Evolutionary conservation across 2,888 invertebrate species (phyloP).

Genomic region (Elgonia sp.): DNA sequence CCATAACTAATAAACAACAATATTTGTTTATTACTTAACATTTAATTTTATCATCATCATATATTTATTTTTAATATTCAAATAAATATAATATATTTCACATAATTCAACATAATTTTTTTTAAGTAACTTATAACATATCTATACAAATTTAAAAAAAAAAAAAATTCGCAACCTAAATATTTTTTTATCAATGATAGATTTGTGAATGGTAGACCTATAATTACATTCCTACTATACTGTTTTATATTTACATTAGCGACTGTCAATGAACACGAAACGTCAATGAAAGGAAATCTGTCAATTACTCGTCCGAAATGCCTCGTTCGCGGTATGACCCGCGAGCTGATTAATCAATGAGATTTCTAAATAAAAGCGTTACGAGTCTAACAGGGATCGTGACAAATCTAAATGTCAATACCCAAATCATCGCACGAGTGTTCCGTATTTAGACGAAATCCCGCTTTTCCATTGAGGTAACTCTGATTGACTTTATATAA

Average conservation of each 20-base stretch:
- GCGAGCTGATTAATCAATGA: slow-evolving; percentile 51
- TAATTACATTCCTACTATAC: slow-evolving; percentile 25
- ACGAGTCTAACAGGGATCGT: slow-evolving; percentile 53
- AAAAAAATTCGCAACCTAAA: no score
- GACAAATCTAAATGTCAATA: slow-evolving; percentile 65
- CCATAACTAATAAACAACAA: no score
- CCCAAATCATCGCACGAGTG: slow-evolving; percentile 31
- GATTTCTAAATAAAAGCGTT: slow-evolving; percentile 54
- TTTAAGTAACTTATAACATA: no score
- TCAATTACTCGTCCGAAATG: slow-evolving; percentile 52
- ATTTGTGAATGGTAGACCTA: slow-evolving; percentile 16
- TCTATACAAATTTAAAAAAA: no score
- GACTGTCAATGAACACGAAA: slow-evolving; percentile 34
- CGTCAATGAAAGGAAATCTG: slow-evolving; percentile 49
- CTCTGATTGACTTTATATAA: slow-evolving; percentile 48
- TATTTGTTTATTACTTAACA: no score
- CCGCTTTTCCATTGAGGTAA: slow-evolving; percentile 48
- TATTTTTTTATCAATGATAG: slow-evolving; percentile 11
- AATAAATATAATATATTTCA: no score
- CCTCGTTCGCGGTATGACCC: slow-evolving; percentile 25
- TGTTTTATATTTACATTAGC: slow-evolving; percentile 36
- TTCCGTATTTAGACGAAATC: slow-evolving; percentile 53
- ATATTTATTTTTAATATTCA: no score
- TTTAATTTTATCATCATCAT: no score
- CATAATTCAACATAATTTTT: no score